These are phyloP conservation scores for Agrotis clavis DNA, from an alignment of 2,888 invertebrate species.

Conservation along the genomic window DNA sequence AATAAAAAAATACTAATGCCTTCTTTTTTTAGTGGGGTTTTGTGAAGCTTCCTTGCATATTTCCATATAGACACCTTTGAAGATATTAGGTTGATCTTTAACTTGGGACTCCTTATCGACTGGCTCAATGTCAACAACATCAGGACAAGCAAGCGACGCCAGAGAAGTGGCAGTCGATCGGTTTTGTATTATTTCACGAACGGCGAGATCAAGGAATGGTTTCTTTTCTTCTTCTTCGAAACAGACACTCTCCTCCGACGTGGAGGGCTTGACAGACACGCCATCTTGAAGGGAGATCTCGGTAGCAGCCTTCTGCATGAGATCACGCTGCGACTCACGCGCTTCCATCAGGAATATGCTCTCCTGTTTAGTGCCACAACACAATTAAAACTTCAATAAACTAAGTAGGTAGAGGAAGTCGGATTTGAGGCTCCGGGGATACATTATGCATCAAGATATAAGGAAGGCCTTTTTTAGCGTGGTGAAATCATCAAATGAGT, in stretches of 20 bases:
- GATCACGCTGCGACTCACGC: slow-evolving; percentile 93
- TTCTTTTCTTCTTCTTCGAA: slow-evolving; percentile 31
- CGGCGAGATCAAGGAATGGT: slow-evolving; percentile 77
- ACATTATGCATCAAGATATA: too few relatives aligned
- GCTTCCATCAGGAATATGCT: slow-evolving; percentile 96
- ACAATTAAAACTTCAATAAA: slow-evolving; percentile 30
- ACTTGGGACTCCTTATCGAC: slow-evolving; percentile 82
- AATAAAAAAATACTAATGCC: slow-evolving; percentile 22
- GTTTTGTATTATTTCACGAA: slow-evolving; percentile 72
- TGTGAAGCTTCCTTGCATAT: too few relatives aligned
- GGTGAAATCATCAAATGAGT: too few relatives aligned
- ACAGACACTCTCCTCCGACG: slow-evolving; percentile 17
- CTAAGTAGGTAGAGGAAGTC: neutral
- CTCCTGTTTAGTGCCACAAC: slow-evolving; percentile 88
- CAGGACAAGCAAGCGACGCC: slow-evolving; percentile 88
- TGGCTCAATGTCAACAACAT: slow-evolving; percentile 74
- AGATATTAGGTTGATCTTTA: slow-evolving; percentile 79
- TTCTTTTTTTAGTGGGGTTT: slow-evolving; percentile 40
- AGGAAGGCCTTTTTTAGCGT: too few relatives aligned
- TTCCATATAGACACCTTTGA: slow-evolving; percentile 69
- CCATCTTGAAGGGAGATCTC: slow-evolving; percentile 74
- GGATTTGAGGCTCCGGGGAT: neutral
- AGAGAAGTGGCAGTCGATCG: slow-evolving; percentile 91
- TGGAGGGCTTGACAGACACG: slow-evolving; percentile 45
- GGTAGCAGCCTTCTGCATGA: slow-evolving; percentile 85